phyloP scores from a whole-genome alignment of 2,113 vertebrate genomes.

The Bufo gargarizans region DNA sequence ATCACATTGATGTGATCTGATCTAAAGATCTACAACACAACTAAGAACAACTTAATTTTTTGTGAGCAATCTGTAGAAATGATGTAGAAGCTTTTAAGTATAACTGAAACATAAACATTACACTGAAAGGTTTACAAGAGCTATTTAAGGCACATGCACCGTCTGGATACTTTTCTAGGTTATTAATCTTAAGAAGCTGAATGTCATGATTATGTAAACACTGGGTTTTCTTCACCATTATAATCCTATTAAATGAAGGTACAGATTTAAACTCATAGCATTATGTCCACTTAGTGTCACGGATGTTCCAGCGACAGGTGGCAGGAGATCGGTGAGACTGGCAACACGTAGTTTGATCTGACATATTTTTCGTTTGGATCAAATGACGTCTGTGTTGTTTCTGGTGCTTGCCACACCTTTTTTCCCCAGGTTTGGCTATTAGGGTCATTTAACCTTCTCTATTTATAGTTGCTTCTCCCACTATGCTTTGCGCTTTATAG shows the following conservation, averaged over 20 bases:
- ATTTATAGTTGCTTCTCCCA: no score
- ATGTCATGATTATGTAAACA: background rate
- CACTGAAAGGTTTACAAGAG: background rate
- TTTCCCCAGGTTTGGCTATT: no score
- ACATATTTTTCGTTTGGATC: no score
- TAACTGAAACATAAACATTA: background rate
- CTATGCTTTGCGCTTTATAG: no score
- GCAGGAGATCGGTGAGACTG: no score
- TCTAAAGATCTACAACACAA: background rate
- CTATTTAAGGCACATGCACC: constrained; percentile 11
- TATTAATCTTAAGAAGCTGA: constrained; percentile 12
- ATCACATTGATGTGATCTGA: background rate
- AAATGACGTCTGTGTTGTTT: no score
- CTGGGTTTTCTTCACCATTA: background rate
- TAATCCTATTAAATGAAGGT: background rate
- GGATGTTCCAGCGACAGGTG: no score
- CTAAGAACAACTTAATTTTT: background rate
- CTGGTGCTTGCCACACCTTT: no score
- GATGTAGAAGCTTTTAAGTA: constrained; percentile 3
- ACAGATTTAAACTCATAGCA: background rate
- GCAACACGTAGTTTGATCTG: no score
- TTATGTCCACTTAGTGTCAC: no score
- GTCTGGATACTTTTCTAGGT: background rate
- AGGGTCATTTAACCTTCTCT: no score
- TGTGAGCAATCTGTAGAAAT: background rate